Percentiles rank a stretch among this genome's conserved stretches.
Conservation (phyloP, 2,113 vertebrate genomes). For the Phylloscopus whistleri region DNA sequence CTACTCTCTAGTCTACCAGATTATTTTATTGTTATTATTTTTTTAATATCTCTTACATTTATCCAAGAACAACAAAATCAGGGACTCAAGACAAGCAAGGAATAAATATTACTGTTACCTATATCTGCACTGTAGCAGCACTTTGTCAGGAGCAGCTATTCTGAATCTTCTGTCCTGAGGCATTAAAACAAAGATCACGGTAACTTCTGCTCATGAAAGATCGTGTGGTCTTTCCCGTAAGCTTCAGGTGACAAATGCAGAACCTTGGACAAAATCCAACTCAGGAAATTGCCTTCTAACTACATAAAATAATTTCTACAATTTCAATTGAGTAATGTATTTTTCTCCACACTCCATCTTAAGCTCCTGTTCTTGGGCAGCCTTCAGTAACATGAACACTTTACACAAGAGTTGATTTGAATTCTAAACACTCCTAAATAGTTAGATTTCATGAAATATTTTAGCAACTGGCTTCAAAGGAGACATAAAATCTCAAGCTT, state of each 20-base stretch:
- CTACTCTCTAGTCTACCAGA: neutral
- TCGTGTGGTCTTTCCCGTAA: neutral
- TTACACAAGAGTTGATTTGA: neutral
- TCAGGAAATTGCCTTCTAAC: slow-evolving; percentile 39
- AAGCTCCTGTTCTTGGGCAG: neutral
- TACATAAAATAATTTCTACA: neutral
- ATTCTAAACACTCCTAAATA: neutral
- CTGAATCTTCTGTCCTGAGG: neutral
- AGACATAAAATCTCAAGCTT: neutral
- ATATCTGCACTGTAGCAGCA: neutral
- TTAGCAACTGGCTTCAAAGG: neutral
- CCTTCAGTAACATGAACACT: neutral
- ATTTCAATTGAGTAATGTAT: neutral
- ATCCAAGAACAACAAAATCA: neutral
- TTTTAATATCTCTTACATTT: neutral
- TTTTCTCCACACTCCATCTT: neutral
- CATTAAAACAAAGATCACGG: neutral
- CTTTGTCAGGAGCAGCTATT: neutral
- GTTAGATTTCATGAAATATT: neutral
- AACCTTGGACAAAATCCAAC: slow-evolving; percentile 18
- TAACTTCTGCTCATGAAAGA: neutral
- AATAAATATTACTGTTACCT: neutral
- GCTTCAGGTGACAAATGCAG: slow-evolving; percentile 9
- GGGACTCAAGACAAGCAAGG: neutral
- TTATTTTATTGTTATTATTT: neutral